Evolutionary conservation across 1,140 invertebrate genomes (phyloP).

Genomic region (Halictus rubicundus): DNA sequence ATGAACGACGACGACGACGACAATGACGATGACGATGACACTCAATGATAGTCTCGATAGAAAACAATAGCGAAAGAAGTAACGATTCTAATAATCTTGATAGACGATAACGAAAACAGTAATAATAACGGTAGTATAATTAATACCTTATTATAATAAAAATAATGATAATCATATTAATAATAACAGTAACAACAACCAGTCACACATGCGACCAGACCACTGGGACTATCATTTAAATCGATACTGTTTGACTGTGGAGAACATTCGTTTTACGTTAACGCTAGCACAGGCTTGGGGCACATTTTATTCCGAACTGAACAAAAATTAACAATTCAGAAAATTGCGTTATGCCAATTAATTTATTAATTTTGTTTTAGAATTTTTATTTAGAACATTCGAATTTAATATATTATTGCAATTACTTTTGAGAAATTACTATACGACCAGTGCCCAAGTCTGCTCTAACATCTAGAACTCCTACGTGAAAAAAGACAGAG

Average conservation of each 20-base stretch:
- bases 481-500: not conserved
- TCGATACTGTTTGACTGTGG: constrained; percentile 9
- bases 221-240: not conserved
- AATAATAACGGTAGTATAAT: constrained; percentile 34
- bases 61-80: constrained; percentile 6
- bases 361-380: too few relatives aligned
- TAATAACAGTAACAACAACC: constrained; percentile 37
- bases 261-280: constrained; percentile 14
- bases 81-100: constrained; percentile 29
- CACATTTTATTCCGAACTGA: too few relatives aligned
- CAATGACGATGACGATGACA: not conserved
- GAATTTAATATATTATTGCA: too few relatives aligned
- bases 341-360: too few relatives aligned
- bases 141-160: constrained; percentile 22
- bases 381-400: too few relatives aligned
- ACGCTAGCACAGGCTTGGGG: too few relatives aligned
- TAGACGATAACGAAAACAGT: constrained; percentile 22
- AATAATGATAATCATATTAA: constrained; percentile 19
- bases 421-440: too few relatives aligned
- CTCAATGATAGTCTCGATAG: not conserved
- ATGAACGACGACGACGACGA: constrained; percentile 13
- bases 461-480: not conserved
- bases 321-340: too few relatives aligned
- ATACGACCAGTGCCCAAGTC: too few relatives aligned
- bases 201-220: constrained; percentile 7